Evolutionary conservation across 2,888 invertebrate genomes (phyloP).

Genomic region (Malthinus flaveolus): DNA sequence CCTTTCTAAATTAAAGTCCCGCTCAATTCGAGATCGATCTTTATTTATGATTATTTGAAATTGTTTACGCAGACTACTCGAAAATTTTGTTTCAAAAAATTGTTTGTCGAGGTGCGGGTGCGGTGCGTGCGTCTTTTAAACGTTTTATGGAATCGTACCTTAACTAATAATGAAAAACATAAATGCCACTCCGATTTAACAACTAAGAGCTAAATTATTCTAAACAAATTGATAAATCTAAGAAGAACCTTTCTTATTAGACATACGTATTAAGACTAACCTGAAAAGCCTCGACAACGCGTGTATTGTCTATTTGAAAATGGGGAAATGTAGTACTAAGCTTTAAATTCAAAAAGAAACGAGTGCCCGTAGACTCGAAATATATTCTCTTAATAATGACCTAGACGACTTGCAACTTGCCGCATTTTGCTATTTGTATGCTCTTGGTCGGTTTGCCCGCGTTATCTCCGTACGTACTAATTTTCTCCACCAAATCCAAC

Average conservation of each 20-base stretch:
- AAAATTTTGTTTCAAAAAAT: no score
- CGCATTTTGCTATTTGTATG: slow-evolving; percentile 74
- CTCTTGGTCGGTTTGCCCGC: slow-evolving; percentile 77
- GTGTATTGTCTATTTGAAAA: no score
- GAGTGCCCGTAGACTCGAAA: no score
- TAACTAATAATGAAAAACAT: slow-evolving; percentile 16
- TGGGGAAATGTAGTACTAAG: no score
- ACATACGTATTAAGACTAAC: no score
- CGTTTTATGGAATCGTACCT: slow-evolving; percentile 18
- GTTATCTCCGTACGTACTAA: slow-evolving; percentile 75
- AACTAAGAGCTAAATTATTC: slow-evolving; percentile 13
- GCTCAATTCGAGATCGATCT: no score
- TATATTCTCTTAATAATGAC: background rate
- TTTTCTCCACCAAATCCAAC: slow-evolving; percentile 76
- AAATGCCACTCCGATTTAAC: slow-evolving; percentile 27
- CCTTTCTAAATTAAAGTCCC: no score
- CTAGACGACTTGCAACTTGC: slow-evolving; percentile 61
- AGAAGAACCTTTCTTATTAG: background rate
- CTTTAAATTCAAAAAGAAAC: no score
- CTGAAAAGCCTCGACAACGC: no score
- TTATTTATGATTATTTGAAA: no score
- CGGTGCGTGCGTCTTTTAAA: slow-evolving; percentile 6
- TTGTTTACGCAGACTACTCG: no score
- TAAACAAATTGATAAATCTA: slow-evolving; percentile 1
- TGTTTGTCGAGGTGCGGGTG: background rate